Evolutionary conservation across 2,113 vertebrate genomes (phyloP).

Genomic region (Gobio gobio): DNA sequence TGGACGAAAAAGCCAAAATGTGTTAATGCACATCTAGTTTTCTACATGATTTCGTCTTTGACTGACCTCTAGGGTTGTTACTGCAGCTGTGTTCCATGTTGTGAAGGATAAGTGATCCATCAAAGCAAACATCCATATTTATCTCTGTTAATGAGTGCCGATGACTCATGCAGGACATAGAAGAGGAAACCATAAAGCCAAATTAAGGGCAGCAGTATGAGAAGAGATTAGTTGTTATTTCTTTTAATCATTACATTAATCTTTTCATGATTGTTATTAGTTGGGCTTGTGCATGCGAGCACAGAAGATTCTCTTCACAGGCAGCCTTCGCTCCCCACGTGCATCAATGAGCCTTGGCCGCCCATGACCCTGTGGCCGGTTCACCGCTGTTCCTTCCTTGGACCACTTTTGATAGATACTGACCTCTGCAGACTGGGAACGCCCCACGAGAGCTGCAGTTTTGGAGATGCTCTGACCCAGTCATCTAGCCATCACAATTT

Average conservation of each 20-base stretch:
- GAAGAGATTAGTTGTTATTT: not conserved
- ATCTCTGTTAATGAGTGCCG: conserved; percentile 34
- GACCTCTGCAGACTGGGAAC: too few relatives aligned
- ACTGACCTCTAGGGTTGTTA: conserved; percentile 16
- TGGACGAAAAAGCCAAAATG: not conserved
- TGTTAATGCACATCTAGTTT: not conserved
- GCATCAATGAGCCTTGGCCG: too few relatives aligned
- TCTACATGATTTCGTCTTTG: not conserved
- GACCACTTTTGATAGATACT: too few relatives aligned
- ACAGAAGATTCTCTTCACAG: not conserved
- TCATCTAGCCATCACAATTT: too few relatives aligned
- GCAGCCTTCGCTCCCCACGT: too few relatives aligned
- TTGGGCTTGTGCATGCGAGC: not conserved
- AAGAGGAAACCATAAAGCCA: not conserved
- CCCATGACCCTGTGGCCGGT: too few relatives aligned
- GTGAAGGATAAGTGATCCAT: conserved; percentile 24
- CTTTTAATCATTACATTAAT: conserved; percentile 6
- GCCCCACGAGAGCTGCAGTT: too few relatives aligned
- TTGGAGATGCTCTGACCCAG: too few relatives aligned
- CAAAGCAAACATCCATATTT: not conserved
- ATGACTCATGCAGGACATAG: conserved; percentile 18
- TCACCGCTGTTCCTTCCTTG: too few relatives aligned
- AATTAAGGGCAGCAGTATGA: not conserved
- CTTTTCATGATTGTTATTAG: not conserved
- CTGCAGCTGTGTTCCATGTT: not conserved